Evolutionary conservation across 2,113 vertebrate species (phyloP).

Genomic region (Oncorhynchus clarkii): DNA sequence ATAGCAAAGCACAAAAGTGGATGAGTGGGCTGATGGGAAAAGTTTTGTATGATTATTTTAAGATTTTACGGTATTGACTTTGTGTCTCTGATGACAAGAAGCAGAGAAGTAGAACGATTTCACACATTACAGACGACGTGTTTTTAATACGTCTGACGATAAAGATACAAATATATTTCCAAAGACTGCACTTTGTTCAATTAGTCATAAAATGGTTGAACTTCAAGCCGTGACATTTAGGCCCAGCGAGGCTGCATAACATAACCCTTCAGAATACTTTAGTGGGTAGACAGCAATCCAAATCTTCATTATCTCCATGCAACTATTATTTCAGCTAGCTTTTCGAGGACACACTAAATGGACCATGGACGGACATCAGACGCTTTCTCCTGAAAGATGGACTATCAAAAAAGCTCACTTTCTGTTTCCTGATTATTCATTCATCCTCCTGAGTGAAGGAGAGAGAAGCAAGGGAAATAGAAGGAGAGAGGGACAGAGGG

Average conservation of each 20-base stretch:
- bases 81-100: background rate
- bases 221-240: slow-evolving; percentile 34
- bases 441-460: slow-evolving; percentile 36
- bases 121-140: background rate
- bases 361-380: slow-evolving; percentile 46
- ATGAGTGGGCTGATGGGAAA: background rate
- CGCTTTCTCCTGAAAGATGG: slow-evolving; percentile 13
- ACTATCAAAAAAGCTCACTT: slow-evolving; percentile 21
- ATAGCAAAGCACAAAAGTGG: too few species aligned
- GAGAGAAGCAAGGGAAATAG: background rate
- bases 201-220: slow-evolving; percentile 31
- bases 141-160: slow-evolving; percentile 21
- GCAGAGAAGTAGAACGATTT: background rate
- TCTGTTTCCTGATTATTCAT: slow-evolving; percentile 19
- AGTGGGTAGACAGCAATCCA: slow-evolving; percentile 55
- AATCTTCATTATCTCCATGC: slow-evolving; percentile 53
- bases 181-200: slow-evolving; percentile 30
- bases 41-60: background rate
- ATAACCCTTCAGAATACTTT: slow-evolving; percentile 31
- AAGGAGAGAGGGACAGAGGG: background rate
- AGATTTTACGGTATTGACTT: background rate
- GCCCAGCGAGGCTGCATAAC: slow-evolving; percentile 39
- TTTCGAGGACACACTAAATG: slow-evolving; percentile 22
- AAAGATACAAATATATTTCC: slow-evolving; percentile 11
- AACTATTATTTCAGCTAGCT: slow-evolving; percentile 60